Base-by-base conservation (phyloP, 2,797 vertebrate species). In the Coregonus sp. region DNA sequence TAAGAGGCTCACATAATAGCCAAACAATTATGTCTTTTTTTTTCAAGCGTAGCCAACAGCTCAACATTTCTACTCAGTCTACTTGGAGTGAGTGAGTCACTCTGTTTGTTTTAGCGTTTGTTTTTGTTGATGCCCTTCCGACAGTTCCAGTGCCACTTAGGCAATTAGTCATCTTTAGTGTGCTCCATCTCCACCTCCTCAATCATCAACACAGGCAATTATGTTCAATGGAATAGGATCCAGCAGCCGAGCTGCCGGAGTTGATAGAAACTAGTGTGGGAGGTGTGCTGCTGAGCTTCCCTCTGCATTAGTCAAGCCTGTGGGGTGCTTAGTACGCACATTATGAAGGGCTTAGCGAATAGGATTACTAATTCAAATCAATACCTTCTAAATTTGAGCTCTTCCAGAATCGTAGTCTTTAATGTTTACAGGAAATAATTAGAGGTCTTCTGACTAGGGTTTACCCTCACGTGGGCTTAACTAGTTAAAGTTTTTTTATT, bases 131-230 rank as follows among this genome's bases (percentile, higher is more conserved):
- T 87, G 82, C 87, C 88, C 88, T 92, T 89, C 86, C 84, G 76
- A 74, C 79, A 74, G 85, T 81, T 78, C 82, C 79, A 86, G 78
- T 86, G 84, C 87, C 89, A 91, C 89, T 90, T 91, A 81, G 82
- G 82, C 81, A 91, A 92, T 93, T 93, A 91, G 89, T 92, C 91
- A 92, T 82, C 84, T 86, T 88, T 89, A 91, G 85, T 84, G 25
- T 80, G 85, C 86, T 85, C 90, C 82, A 91, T 88, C 90, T 89
- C 81, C 84, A 86, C 80, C 81, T 83, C 72, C 33, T 81, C 78
- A 68, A 80, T 84, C 81, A 81, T 83, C 78, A 85, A 84, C 85
- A 81, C 71, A 73, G 75, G 79, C 72, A 81, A 84, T 81, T 81
- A 77, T 81, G 75, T 79, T 78, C n/a, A 35, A 78, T 70, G 75